Conservation (phyloP, 2,888 invertebrate genomes). For the Philereme transversata region DNA sequence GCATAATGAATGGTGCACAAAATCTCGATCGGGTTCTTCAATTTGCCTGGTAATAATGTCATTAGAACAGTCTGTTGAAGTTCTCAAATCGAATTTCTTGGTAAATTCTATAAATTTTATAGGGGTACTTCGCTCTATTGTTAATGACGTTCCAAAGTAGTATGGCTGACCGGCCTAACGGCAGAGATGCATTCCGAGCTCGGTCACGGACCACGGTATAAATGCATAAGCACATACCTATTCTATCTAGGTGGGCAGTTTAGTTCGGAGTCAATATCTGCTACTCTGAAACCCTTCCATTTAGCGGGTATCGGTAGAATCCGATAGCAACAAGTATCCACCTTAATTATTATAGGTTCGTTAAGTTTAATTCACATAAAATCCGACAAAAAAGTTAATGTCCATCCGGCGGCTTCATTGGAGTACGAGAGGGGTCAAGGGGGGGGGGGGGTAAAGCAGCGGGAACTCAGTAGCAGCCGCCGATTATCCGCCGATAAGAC, state of each 20-base stretch:
- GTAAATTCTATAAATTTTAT: no score
- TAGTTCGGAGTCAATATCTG: slow-evolving; percentile 48
- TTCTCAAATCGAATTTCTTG: no score
- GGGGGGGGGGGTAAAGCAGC: slow-evolving; percentile 42
- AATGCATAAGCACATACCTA: not conserved
- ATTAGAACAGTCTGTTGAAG: no score
- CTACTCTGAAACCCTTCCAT: slow-evolving; percentile 62
- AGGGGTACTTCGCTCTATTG: not conserved
- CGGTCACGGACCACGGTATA: slow-evolving; percentile 24
- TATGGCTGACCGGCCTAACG: slow-evolving; percentile 23
- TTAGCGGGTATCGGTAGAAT: slow-evolving; percentile 51
- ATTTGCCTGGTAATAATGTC: no score
- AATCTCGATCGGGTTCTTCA: not conserved
- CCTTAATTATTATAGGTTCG: slow-evolving; percentile 61
- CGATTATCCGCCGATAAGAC: slow-evolving; percentile 79
- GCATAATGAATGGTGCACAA: no score
- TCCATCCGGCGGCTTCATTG: slow-evolving; percentile 50
- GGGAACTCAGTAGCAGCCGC: slow-evolving; percentile 72
- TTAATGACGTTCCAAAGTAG: slow-evolving; percentile 1
- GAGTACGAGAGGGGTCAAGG: slow-evolving; percentile 34
- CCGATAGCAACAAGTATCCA: slow-evolving; percentile 48
- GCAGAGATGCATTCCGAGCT: slow-evolving; percentile 32
- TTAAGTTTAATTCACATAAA: slow-evolving; percentile 67
- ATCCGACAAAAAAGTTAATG: slow-evolving; percentile 69
- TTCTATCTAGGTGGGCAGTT: slow-evolving; percentile 19